A percentile compares a stretch with the other conserved stretches of the same genome.
Evolutionary conservation across 2,888 invertebrate species (phyloP).

Genomic region (Catocala sponsa): DNA sequence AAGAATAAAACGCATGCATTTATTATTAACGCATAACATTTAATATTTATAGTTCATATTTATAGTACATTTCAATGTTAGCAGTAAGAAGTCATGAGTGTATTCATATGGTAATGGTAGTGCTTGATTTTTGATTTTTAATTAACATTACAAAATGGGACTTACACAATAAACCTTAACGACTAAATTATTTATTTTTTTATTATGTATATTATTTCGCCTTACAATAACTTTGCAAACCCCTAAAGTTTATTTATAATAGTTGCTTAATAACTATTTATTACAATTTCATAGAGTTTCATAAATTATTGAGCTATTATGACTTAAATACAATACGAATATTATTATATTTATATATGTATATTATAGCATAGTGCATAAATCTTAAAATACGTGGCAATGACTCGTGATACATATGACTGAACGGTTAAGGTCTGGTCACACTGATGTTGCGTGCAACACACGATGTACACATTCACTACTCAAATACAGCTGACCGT

Average conservation of each 20-base stretch:
- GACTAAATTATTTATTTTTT: conserved; percentile 66
- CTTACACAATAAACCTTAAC: conserved; percentile 71
- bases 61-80: conserved; percentile 89
- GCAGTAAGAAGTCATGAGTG: conserved; percentile 87
- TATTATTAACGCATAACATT: conserved; percentile 92
- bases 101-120: conserved; percentile 86
- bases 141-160: conserved; percentile 87
- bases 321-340: conserved; percentile 63
- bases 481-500: conserved; percentile 36
- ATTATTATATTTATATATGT: conserved; percentile 58
- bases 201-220: conserved; percentile 71
- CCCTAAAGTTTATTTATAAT: conserved; percentile 63
- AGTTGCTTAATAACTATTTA: conserved; percentile 74
- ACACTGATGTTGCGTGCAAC: conserved; percentile 30
- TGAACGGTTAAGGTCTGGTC: conserved; percentile 40
- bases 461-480: background rate
- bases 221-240: conserved; percentile 55
- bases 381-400: conserved; percentile 72
- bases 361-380: conserved; percentile 77
- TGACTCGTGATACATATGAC: conserved; percentile 63
- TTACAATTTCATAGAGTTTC: conserved; percentile 74
- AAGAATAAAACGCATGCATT: conserved; percentile 70
- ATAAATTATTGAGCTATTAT: conserved; percentile 84
- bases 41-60: conserved; percentile 89
- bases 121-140: conserved; percentile 82